phyloP scores from a whole-genome alignment of 1,140 invertebrate genomes.

The Dolichoris vasculosae region DNA sequence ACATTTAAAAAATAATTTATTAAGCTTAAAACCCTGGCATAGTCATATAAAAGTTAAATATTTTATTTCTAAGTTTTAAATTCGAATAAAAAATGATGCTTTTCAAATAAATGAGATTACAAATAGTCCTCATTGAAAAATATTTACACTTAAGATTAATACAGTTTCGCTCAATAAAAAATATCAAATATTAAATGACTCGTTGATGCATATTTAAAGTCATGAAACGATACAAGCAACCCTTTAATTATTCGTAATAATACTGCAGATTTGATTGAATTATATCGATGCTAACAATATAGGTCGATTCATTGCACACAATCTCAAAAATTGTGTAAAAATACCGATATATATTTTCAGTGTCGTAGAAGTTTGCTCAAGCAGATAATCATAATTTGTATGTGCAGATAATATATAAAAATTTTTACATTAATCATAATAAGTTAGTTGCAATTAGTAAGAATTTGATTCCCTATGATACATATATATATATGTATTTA shows the following conservation, averaged over 20 bases:
- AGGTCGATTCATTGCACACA: neutral
- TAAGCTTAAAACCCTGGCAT: neutral
- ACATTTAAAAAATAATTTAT: too few relatives aligned
- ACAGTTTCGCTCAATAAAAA: neutral
- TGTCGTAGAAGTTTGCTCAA: neutral
- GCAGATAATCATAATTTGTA: neutral
- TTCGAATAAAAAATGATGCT: too few relatives aligned
- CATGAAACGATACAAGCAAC: neutral
- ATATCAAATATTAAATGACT: neutral
- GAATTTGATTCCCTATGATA: too few relatives aligned
- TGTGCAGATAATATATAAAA: neutral
- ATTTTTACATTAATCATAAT: too few relatives aligned
- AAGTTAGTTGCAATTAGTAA: too few relatives aligned
- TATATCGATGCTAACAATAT: neutral
- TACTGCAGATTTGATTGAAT: neutral
- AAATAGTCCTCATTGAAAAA: neutral
- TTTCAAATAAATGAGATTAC: neutral
- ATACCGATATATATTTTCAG: neutral
- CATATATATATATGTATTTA: too few relatives aligned
- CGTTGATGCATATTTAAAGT: neutral
- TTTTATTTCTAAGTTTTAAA: too few relatives aligned
- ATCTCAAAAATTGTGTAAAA: slow-evolving; percentile 36
- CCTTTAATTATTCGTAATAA: neutral
- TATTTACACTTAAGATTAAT: neutral
- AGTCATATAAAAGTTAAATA: neutral